Evolutionary conservation across 1,140 invertebrate genomes (phyloP), one percentile per base, ranked within the genome.

Genomic region (Microvelia longipes): DNA sequence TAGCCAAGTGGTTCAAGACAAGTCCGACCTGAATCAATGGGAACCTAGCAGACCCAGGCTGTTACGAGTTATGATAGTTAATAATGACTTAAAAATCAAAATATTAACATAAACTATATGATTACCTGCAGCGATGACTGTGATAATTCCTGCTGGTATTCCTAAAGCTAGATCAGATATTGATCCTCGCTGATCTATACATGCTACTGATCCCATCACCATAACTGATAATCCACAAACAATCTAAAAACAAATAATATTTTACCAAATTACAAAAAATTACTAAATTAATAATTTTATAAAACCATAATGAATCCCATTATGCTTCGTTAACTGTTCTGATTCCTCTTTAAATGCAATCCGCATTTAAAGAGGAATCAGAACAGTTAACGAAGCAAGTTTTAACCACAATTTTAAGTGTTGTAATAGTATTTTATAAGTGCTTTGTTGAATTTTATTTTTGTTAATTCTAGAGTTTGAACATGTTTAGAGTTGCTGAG

Each of bases 171-270:
- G 80, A 76, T 85, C 85, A 1, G 71, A 70, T 67, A 85, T 80
- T 71, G 82, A 80, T 71, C 85, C 83, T 71, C 82, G 77, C 74
- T 86, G 84, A 74, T 85, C 84, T 68, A 86, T 86, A 69, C 85
- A 85, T 2, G 83, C 84, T 2, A 86, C 85, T 30, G 83, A 85
- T 2, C 84, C 84, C 83, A 86, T 85, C 35, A 86, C 83, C 76
- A 85, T 77, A 0, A 83, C 83, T 13, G 84, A 84, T 69, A 86
- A 85, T 0, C 85, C 85, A 74, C 84, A 85, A 62, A 86, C 84
- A 69, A 86, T 85, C 85, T 86, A 79, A 5, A 73, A 75, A 30
- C 29, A 69, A 71, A 69, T 2, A 14, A 50, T 69, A 61, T 25
- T 29, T 28, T 11, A 26, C 28, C 29, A 29, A 30, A 68, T 14